Evolutionary conservation across 2,113 vertebrate genomes (phyloP).

Genomic region (Onychostoma macrolepis): DNA sequence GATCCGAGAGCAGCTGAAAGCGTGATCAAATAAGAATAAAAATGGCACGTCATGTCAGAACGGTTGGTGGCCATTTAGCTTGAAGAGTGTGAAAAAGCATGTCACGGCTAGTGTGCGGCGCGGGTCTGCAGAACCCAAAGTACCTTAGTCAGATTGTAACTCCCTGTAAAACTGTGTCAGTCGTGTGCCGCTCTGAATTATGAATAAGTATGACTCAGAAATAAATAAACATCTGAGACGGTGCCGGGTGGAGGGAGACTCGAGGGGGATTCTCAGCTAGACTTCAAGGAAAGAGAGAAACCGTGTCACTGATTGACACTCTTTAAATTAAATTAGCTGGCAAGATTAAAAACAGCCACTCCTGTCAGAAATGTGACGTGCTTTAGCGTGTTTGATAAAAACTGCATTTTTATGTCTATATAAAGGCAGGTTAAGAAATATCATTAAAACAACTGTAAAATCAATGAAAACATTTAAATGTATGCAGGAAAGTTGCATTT

Average conservation of each 20-base stretch:
- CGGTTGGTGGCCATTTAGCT: neutral
- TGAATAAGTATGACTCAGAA: conserved; percentile 31
- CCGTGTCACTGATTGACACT: neutral
- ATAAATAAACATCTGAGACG: conserved; percentile 35
- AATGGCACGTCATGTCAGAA: neutral
- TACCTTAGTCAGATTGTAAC: neutral
- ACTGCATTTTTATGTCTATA: neutral
- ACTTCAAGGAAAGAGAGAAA: conserved; percentile 6
- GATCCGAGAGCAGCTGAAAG: neutral
- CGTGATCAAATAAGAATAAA: neutral
- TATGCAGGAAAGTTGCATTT: too few species aligned
- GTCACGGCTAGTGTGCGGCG: neutral
- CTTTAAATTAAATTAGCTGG: neutral
- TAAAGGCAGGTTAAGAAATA: too few species aligned
- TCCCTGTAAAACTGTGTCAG: conserved; percentile 7
- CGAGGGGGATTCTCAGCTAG: neutral
- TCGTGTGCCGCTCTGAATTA: conserved; percentile 10
- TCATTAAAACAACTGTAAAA: neutral
- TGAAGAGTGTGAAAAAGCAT: neutral
- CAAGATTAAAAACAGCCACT: neutral
- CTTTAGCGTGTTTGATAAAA: neutral
- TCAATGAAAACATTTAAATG: neutral
- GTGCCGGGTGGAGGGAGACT: neutral
- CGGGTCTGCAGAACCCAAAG: conserved; percentile 16
- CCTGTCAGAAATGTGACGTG: neutral